Base-by-base conservation (phyloP, 1,140 invertebrate genomes). In the Musca vetustissima region DNA sequence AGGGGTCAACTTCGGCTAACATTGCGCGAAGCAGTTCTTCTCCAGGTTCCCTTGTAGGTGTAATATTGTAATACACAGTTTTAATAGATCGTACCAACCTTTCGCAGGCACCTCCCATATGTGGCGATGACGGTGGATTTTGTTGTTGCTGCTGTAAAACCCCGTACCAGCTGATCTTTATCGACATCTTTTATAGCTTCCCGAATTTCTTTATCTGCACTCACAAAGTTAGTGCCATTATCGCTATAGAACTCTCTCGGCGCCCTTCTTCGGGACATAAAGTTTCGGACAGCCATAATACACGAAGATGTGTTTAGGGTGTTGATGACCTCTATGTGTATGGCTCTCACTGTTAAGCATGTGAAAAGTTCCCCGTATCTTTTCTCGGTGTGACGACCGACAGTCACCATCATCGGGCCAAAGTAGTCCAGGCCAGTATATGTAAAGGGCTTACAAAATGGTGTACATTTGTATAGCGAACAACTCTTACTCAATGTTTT, bases 311-410 rank as follows among this genome's bases (percentile, higher is more conserved):
- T 82, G 4, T 73, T 69, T 3, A 85, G 65, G 7, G 72, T 75
- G 11, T 74, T 71, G 0, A 75, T 80, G 0, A 83, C 15, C 67
- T 86, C 84, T 1, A 86, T 21, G 68, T 86, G 84, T 0, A 85
- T 72, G 0, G 83, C 84, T 64, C 84, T 71, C 2, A 75, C 79
- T 61, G 66, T 75, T 53, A 72, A 53, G 53, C 81, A 84, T 0
- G 81, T 85, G 57, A 83, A 84, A 11, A 86, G 14, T 1, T 71
- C 78, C 1, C 82, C 72, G 52, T 74, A 84, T 9, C 78, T 55
- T 64, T 83, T 84, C 36, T 79, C 73, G 6, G 28, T 67, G 1
- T 74, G 68, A 32, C 77, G 25, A 13, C 75, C 72, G 6, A 76
- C 73, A 7, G 69, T 75, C 0, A 79, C 66, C 15, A 71, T 53